phyloP scores from a whole-genome alignment of 2,797 vertebrate genomes.

The Syngnathus acus region DNA sequence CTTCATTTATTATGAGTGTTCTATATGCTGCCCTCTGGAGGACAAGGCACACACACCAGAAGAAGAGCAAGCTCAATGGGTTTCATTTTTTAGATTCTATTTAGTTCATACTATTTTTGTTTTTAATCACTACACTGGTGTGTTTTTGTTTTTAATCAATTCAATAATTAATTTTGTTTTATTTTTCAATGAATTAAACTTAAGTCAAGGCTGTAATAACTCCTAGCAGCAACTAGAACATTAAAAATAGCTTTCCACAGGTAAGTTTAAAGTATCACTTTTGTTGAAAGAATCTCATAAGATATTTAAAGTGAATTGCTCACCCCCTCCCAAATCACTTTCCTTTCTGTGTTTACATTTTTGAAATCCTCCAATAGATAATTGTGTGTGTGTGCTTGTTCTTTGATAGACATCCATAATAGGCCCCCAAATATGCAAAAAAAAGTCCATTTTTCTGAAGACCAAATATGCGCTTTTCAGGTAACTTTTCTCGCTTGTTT shows the following conservation, averaged over 20 bases:
- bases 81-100: too few relatives aligned
- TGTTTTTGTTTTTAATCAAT: too few relatives aligned
- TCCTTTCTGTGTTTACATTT: constrained; percentile 2
- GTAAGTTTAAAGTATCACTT: constrained; percentile 11
- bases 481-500: constrained; percentile 61
- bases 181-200: too few relatives aligned
- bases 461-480: constrained; percentile 65
- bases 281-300: constrained; percentile 23
- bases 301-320: constrained; percentile 43
- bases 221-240: background rate
- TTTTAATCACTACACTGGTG: too few relatives aligned
- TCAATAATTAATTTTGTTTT: too few relatives aligned
- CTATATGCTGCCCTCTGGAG: too few relatives aligned
- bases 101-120: too few relatives aligned
- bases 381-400: constrained; percentile 57
- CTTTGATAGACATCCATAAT: constrained; percentile 75
- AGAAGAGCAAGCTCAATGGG: too few relatives aligned
- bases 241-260: constrained; percentile 15
- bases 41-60: too few relatives aligned
- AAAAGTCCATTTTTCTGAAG: constrained; percentile 17
- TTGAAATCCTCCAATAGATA: constrained; percentile 46
- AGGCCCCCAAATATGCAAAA: constrained; percentile 60
- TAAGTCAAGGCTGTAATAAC: too few relatives aligned
- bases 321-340: background rate
- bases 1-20: too few relatives aligned